Percentiles rank a stretch among this genome's conserved stretches.
Conservation (phyloP, 2,113 vertebrate genomes). For the Amblyopsis rosae region DNA sequence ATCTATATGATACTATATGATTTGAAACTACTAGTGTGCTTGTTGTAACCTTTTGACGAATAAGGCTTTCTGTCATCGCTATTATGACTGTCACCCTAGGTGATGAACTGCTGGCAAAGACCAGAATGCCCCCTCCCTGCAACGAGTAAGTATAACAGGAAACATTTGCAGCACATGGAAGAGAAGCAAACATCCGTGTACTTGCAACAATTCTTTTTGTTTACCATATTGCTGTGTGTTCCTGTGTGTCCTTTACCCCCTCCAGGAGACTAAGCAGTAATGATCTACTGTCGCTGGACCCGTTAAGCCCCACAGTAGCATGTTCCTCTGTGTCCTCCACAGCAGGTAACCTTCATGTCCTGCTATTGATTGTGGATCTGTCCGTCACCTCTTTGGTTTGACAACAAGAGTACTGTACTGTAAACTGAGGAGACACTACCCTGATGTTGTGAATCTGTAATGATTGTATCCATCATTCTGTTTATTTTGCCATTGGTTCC, state of each 20-base stretch:
- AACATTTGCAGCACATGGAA: not conserved
- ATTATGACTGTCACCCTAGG: constrained; percentile 68
- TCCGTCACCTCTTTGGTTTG: not conserved
- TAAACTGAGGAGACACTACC: too few relatives aligned
- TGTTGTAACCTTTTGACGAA: constrained; percentile 6
- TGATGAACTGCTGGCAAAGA: constrained; percentile 86
- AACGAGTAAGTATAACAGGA: constrained; percentile 84
- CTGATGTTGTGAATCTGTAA: not conserved
- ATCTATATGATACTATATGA: too few relatives aligned
- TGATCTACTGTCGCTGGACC: constrained; percentile 92
- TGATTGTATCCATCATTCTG: not conserved
- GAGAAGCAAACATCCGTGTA: not conserved
- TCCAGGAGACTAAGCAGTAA: constrained; percentile 82
- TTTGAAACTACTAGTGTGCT: too few relatives aligned
- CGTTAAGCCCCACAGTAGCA: constrained; percentile 81
- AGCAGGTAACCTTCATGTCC: constrained; percentile 76
- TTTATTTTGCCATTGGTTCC: not conserved
- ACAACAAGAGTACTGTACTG: not conserved
- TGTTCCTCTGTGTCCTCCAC: constrained; percentile 79
- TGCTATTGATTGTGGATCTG: not conserved
- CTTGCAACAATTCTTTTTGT: not conserved
- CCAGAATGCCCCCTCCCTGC: constrained; percentile 74
- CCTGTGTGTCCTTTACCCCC: not conserved
- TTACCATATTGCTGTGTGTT: not conserved
- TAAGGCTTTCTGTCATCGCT: constrained; percentile 20